Evolutionary conservation across 1,140 invertebrate genomes (phyloP).

Genomic region (Diorhabda carinulata): DNA sequence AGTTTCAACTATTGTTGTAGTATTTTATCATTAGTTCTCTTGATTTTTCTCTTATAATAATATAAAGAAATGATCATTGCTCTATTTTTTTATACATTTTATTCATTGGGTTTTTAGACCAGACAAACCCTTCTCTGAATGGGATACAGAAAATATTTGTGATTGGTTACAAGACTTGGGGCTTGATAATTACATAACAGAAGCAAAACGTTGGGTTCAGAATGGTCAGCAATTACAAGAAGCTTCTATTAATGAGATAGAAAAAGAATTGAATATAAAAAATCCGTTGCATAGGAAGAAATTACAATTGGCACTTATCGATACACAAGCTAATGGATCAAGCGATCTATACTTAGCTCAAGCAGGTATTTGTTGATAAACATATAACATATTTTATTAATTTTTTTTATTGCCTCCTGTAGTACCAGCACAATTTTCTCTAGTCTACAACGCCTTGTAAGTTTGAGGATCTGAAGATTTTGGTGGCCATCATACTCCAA

Average conservation of each 20-base stretch:
- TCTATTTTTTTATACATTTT: no score
- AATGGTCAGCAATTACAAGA: slow-evolving; percentile 77
- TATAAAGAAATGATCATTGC: no score
- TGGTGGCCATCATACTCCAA: no score
- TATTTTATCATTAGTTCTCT: no score
- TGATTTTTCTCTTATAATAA: no score
- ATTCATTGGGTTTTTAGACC: slow-evolving; percentile 42
- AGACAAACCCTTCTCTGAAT: slow-evolving; percentile 65
- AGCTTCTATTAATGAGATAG: slow-evolving; percentile 75
- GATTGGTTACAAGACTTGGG: slow-evolving; percentile 87
- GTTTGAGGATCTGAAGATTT: no score
- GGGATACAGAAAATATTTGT: slow-evolving; percentile 79
- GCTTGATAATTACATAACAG: slow-evolving; percentile 74
- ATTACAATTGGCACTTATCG: slow-evolving; percentile 75
- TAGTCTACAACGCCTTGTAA: no score
- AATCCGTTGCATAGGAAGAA: slow-evolving; percentile 90
- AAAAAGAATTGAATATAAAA: slow-evolving; percentile 85
- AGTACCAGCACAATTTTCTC: no score
- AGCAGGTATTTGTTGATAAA: slow-evolving; percentile 46
- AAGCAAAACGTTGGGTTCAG: slow-evolving; percentile 77
- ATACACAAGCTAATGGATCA: slow-evolving; percentile 52
- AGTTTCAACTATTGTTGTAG: no score
- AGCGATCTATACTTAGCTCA: slow-evolving; percentile 56
- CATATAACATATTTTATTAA: no score
- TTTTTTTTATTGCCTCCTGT: no score